Base-by-base conservation (phyloP, 2,113 vertebrate genomes). In the Hemichromis elongatus region DNA sequence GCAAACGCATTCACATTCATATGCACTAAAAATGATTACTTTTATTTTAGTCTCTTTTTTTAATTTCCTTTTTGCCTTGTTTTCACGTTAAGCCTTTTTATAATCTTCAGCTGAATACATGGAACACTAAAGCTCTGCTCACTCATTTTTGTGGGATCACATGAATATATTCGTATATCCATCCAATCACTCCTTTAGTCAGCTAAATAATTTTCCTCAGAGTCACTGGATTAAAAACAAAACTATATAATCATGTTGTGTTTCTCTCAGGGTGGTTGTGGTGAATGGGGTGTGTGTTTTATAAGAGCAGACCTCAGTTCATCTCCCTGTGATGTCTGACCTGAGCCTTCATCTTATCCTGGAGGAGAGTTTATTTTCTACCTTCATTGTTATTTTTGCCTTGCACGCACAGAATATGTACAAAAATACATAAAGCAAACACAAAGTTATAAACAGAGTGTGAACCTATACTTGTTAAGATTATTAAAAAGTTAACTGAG, bases 381-480 rank as follows among this genome's bases (percentile, higher is more conserved):
- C 80, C 3, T 42, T 91, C 90, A 91, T 95, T 92, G 95, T 92
- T 92, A 91, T 95, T 92, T 95, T 94, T 93, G 95, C 94, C 93
- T 95, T 96, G 95, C 96, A 96, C 96, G 94, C 91, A 92, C 93
- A 93, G 89, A 96, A 93, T 92, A 95, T 96, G 92, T 96, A 95
- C 89, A 96, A 95, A 95, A 95, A 30, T 26, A 92, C 66, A 86
- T 75, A 66, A 88, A 86, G 75, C 26, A 89, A 85, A 89, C 70
- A 86, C 75, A 85, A 89, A 90, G 63, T 85, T 88, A 92, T 87
- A 90, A 95, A 89, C 92, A 93, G 88, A 95, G 91, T 93, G 79
- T 93, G 94, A 94, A 95, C 89, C 91, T 95, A 93, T 96, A 95
- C 94, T 95, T 96, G 93, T 95, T 95, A 95, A 95, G 90, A 94